Evolutionary conservation across 2,113 vertebrate species (phyloP).

Genomic region (Motacilla tschutschensis): DNA sequence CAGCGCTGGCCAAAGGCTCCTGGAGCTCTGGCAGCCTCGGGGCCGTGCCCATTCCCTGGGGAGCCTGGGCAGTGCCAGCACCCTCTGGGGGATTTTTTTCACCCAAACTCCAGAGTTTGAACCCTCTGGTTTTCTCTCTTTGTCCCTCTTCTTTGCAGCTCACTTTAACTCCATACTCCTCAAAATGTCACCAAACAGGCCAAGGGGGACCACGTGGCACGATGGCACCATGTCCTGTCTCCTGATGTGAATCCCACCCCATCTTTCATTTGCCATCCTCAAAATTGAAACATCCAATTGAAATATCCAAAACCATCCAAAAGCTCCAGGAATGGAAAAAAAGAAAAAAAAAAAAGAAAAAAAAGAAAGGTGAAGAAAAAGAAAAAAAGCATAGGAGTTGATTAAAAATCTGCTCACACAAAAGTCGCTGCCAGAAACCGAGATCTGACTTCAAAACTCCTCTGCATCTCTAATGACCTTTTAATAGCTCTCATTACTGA

Average conservation of each 20-base stretch:
- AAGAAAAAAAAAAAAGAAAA: rapidly evolving
- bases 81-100: neutral
- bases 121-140: rapidly evolving
- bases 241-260: neutral
- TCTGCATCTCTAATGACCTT: neutral
- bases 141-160: neutral
- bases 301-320: neutral
- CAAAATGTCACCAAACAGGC: neutral
- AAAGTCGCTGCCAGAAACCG: neutral
- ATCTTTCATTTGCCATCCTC: neutral
- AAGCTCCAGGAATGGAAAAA: rapidly evolving
- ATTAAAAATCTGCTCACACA: neutral
- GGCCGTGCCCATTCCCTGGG: neutral
- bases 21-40: neutral
- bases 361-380: rapidly evolving
- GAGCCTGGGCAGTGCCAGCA: neutral
- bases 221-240: rapidly evolving
- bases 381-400: neutral
- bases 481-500: neutral
- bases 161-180: neutral
- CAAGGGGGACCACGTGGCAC: rapidly evolving
- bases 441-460: neutral
- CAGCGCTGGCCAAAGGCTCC: neutral
- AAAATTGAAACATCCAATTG: neutral
- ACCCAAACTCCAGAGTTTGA: rapidly evolving